These are phyloP conservation scores for Onychomys arenicola DNA, from an alignment of 2,797 vertebrate genomes.

Conservation along the genomic window DNA sequence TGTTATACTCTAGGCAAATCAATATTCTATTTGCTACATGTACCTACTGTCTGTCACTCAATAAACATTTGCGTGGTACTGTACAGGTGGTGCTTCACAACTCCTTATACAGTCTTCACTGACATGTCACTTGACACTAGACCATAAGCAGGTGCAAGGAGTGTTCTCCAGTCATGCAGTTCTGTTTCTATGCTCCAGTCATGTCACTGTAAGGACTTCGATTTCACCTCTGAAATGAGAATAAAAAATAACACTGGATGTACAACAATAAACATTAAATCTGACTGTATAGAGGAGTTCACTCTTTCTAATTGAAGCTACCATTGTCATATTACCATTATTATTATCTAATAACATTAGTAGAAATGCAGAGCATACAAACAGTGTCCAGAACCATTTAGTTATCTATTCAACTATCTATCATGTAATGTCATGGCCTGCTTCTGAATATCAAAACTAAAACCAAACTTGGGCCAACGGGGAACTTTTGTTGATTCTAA, in stretches of 20 bases:
- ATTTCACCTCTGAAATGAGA: neutral
- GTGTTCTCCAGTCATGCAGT: neutral
- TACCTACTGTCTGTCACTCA: neutral
- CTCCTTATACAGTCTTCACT: neutral
- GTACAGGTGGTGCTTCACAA: neutral
- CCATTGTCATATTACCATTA: neutral
- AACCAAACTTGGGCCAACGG: neutral
- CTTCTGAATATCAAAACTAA: slow-evolving; percentile 56
- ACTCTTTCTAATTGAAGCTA: neutral
- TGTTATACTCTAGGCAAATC: neutral
- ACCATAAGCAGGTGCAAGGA: neutral
- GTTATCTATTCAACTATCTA: neutral
- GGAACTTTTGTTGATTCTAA: slow-evolving; percentile 31
- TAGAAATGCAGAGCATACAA: neutral
- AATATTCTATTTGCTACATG: neutral
- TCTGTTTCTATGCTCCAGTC: neutral
- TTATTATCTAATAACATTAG: neutral
- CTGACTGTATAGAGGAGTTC: neutral
- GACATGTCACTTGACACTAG: neutral
- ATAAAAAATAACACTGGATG: neutral
- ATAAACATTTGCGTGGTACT: neutral
- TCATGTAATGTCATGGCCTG: neutral
- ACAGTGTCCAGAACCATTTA: neutral
- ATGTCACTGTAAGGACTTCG: neutral
- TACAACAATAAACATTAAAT: neutral